Conservation (phyloP, 2,797 vertebrate genomes). For the Darevskia mixta region DNA sequence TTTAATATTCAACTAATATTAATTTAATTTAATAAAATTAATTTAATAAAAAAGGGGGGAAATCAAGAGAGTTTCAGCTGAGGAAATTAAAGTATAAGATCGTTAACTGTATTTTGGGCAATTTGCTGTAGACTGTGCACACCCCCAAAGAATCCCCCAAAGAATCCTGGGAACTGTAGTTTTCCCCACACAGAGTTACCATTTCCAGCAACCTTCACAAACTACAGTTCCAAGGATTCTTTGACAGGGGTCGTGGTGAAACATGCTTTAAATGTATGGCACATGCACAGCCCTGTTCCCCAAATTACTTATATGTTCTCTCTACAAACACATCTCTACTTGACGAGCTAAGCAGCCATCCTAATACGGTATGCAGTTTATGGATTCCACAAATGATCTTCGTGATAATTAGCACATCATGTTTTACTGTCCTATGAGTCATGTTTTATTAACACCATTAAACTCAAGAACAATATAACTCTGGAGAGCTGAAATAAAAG, state of each 20-base stretch:
- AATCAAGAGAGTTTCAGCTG: neutral
- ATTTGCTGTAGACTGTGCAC: too few relatives aligned
- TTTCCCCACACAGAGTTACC: too few relatives aligned
- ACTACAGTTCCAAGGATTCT: too few relatives aligned
- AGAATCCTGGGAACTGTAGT: too few relatives aligned
- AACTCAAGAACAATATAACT: constrained; percentile 28
- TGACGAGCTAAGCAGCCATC: neutral
- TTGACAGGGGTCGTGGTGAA: too few relatives aligned
- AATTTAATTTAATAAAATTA: too few relatives aligned
- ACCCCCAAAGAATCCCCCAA: too few relatives aligned
- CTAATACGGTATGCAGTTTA: constrained; percentile 33
- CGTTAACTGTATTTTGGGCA: neutral
- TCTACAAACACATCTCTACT: neutral
- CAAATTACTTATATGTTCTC: neutral
- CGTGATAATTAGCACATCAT: constrained; percentile 4
- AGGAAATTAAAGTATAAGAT: neutral
- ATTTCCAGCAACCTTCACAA: too few relatives aligned
- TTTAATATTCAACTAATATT: neutral
- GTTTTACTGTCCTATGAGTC: neutral
- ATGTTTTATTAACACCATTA: constrained; percentile 37
- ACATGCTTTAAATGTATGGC: too few relatives aligned
- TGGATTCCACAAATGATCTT: constrained; percentile 24
- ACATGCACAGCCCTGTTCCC: neutral
- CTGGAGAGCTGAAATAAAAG: constrained; percentile 34
- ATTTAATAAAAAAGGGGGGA: neutral